Evolutionary conservation across 2,797 vertebrate species (phyloP).

Genomic region (Aselliscus stoliczkanus): DNA sequence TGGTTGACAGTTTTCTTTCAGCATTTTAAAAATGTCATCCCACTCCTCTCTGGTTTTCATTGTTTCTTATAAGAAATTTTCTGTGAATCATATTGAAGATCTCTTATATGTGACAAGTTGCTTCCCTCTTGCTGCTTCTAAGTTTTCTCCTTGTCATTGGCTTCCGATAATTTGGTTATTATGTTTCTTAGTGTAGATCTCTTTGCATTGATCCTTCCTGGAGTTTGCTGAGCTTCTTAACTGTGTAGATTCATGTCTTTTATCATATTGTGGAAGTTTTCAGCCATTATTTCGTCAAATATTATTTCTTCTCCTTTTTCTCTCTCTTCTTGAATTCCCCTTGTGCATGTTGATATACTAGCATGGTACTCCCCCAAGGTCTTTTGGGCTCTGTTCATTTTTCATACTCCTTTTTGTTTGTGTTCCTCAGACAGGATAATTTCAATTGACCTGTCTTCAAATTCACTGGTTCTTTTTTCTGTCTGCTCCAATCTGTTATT

Average conservation of each 20-base stretch:
- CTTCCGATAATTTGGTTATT: not conserved
- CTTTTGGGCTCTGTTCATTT: not conserved
- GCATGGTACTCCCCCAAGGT: not conserved
- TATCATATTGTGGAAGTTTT: not conserved
- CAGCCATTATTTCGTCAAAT: not conserved
- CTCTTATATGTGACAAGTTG: not conserved
- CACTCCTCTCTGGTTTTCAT: not conserved
- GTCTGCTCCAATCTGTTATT: not conserved
- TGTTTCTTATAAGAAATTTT: not conserved
- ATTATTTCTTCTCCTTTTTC: not conserved
- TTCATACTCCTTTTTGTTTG: not conserved
- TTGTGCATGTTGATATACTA: not conserved
- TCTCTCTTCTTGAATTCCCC: not conserved
- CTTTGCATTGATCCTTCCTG: not conserved
- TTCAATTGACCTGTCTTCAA: not conserved
- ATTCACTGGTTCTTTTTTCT: not conserved
- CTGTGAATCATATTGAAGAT: not conserved
- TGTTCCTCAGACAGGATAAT: not conserved
- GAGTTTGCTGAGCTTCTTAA: not conserved
- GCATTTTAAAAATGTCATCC: not conserved
- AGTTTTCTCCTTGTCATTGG: not conserved
- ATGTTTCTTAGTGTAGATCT: not conserved
- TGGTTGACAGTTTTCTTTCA: not conserved
- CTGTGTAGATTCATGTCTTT: not conserved
- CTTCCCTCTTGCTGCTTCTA: not conserved